Evolutionary conservation across 2,797 vertebrate genomes (phyloP), one percentile per base, ranked within the genome.

Genomic region (Lateolabrax maculatus): DNA sequence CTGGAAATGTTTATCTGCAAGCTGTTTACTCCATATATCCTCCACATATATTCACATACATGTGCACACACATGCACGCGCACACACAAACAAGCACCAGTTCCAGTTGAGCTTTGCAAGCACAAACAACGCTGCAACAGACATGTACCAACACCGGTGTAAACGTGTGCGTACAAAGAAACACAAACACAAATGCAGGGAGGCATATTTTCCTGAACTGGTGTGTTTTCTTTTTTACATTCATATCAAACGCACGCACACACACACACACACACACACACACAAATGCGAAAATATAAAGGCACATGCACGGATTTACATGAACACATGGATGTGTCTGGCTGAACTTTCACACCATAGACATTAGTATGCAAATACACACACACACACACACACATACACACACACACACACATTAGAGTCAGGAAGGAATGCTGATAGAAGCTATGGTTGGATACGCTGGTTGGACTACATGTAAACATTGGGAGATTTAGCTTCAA

Each of bases 1-100:
- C 73, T 87, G 81, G 83, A 90, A 91, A 82, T 90, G 86, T 89
- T 90, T 90, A 93, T 92, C 84, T 85, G 65, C 58, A 44, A 90
- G 79, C 76, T 77, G 79, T 90, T 89, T 87, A 75, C 62, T 58
- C 69, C 60, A 51, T 66, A 73, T 68, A 76, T 58, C 79, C 46
- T 68, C 53, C 73, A 77, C 41, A 75, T 68, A 79, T 29, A 79
- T 75, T 77, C 67, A 77, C 56, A 79, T 77, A 76, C 60, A 31
- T 49, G 37, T 58, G 43, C 27, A 13, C 21, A 13, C 29, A 39
- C 18, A 29, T 13, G 10, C 39, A 29, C 25, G 29, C 60, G 23
- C 52, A 46, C 55, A 48, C 9, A 55, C 23, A 43, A n/a, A 46
- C 29, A 18, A 0, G 2, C 51, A 25, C 15, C 3, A 23, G 41